phyloP scores from a whole-genome alignment of 1,140 invertebrate genomes.

The Battus philenor region DNA sequence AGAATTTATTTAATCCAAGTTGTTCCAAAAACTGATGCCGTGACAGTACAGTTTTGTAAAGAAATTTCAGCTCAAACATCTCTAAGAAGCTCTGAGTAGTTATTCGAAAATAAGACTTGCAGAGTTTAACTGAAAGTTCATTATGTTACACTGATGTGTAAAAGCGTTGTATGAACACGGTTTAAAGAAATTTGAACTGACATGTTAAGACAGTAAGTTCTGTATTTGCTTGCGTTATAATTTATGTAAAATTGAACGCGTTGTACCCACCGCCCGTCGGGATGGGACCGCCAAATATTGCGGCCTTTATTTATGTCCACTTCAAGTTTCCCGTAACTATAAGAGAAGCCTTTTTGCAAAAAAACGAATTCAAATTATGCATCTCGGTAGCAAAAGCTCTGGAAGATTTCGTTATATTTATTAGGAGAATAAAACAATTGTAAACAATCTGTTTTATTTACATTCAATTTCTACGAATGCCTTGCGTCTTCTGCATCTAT shows the following conservation, averaged over 20 bases:
- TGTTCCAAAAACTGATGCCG: slow-evolving; percentile 51
- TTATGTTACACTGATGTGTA: slow-evolving; percentile 45
- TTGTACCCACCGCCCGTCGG: slow-evolving; percentile 46
- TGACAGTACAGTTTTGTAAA: slow-evolving; percentile 49
- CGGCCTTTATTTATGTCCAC: slow-evolving; percentile 69
- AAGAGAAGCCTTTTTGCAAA: slow-evolving; percentile 49
- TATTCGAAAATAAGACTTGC: slow-evolving; percentile 40
- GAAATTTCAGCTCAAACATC: slow-evolving; percentile 42
- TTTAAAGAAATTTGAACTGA: slow-evolving; percentile 24
- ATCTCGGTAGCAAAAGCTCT: too few species aligned
- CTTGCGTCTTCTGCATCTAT: too few species aligned
- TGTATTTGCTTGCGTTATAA: slow-evolving; percentile 17
- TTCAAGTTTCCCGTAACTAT: slow-evolving; percentile 64
- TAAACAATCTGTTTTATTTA: too few species aligned
- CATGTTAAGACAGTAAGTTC: slow-evolving; percentile 15
- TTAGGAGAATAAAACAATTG: too few species aligned
- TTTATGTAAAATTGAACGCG: slow-evolving; percentile 48
- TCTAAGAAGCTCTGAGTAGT: slow-evolving; percentile 22
- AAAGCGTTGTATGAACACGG: slow-evolving; percentile 20
- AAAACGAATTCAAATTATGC: too few species aligned
- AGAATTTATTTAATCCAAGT: slow-evolving; percentile 57
- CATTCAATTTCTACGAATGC: too few species aligned
- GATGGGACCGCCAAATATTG: slow-evolving; percentile 66
- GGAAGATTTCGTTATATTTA: too few species aligned
- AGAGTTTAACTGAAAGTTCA: slow-evolving; percentile 29